These are phyloP conservation scores for Ectemnius continuus DNA, from an alignment of 2,888 invertebrate species.

Conservation along the genomic window DNA sequence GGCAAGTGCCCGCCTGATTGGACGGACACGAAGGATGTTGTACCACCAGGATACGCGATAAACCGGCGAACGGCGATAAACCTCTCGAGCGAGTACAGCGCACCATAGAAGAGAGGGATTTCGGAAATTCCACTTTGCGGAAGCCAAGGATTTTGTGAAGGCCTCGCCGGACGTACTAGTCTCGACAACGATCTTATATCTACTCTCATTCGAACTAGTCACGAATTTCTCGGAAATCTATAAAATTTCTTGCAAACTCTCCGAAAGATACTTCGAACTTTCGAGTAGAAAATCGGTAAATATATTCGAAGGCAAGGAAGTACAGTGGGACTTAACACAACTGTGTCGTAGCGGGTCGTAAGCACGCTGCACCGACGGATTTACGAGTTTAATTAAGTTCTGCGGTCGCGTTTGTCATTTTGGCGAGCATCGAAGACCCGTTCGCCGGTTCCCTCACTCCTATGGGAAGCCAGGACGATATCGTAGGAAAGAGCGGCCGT, in stretches of 20 bases:
- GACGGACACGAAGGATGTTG: constrained; percentile 74
- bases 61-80: constrained; percentile 63
- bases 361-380: constrained; percentile 67
- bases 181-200: neutral
- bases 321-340: neutral
- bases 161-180: neutral
- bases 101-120: constrained; percentile 50
- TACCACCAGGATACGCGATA: constrained; percentile 73
- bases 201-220: neutral
- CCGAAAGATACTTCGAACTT: neutral
- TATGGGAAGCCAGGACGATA: constrained; percentile 10
- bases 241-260: too few relatives aligned
- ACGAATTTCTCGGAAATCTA: neutral
- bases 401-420: constrained; percentile 75
- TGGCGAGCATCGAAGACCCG: constrained; percentile 70
- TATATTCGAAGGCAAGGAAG: neutral
- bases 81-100: constrained; percentile 43
- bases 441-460: constrained; percentile 51
- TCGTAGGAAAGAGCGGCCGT: neutral
- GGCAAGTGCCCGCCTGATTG: constrained; percentile 64
- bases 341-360: constrained; percentile 41
- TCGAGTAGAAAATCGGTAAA: neutral
- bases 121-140: constrained; percentile 58
- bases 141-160: constrained; percentile 41
- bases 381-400: constrained; percentile 77